These are phyloP conservation scores for Armadillidium nasatum DNA, from an alignment of 1,140 invertebrate species.

Conservation along the genomic window DNA sequence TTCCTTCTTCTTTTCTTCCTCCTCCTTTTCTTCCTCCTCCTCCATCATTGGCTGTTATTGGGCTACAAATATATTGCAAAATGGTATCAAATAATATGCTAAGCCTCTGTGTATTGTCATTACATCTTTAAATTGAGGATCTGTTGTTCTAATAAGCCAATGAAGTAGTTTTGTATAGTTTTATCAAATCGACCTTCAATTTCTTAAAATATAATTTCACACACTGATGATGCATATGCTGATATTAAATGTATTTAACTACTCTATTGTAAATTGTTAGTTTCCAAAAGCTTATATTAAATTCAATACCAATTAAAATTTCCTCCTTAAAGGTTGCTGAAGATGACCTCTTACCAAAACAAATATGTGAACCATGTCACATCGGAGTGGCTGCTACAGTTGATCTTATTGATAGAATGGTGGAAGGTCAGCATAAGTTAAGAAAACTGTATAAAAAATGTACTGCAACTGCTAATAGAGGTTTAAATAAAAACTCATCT, in stretches of 20 bases:
- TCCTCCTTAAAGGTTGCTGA: conserved; percentile 30
- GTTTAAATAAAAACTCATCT: too few relatives aligned
- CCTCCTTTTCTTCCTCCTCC: not conserved
- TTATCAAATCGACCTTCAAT: too few relatives aligned
- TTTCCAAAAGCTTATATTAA: too few relatives aligned
- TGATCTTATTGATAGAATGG: conserved; percentile 42
- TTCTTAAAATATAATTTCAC: too few relatives aligned
- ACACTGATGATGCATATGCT: too few relatives aligned
- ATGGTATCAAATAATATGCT: too few relatives aligned
- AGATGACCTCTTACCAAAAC: conserved; percentile 34
- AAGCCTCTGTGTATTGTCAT: not conserved
- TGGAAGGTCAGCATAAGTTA: conserved; percentile 39
- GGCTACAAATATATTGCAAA: too few relatives aligned
- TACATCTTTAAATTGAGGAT: not conserved
- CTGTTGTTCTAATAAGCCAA: too few relatives aligned
- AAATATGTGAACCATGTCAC: conserved; percentile 39
- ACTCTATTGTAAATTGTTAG: too few relatives aligned
- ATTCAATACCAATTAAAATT: too few relatives aligned
- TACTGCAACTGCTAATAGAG: not conserved
- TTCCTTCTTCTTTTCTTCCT: not conserved
- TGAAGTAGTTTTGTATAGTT: too few relatives aligned
- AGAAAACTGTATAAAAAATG: conserved; percentile 10
- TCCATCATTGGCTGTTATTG: not conserved
- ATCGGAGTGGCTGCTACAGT: conserved; percentile 41
- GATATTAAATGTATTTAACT: too few relatives aligned